Conservation (phyloP, 37 sponge, comb jelly and placozoan species). For the Agelas oroides region DNA sequence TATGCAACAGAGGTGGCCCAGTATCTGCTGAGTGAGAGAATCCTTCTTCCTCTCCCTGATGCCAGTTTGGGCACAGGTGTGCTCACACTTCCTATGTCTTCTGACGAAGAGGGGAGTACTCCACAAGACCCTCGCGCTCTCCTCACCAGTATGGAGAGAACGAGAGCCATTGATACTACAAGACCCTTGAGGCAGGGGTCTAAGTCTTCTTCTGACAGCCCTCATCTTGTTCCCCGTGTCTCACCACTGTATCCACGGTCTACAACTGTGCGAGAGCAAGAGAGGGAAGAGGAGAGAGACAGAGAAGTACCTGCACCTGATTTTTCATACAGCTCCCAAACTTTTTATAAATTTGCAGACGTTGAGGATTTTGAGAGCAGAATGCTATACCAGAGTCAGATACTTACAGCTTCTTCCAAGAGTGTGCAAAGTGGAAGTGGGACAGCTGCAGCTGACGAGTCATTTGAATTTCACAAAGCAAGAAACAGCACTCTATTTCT, state of each 20-base stretch:
- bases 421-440: background rate
- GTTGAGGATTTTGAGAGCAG: constrained; percentile 33
- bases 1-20: constrained; percentile 54
- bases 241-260: background rate
- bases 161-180: background rate
- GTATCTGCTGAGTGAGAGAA: constrained; percentile 44
- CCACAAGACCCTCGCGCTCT: background rate
- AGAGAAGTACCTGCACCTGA: too few species aligned
- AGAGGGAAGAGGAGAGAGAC: too few species aligned
- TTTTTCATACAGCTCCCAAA: background rate
- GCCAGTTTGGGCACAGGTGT: background rate
- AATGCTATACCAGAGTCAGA: constrained; percentile 38
- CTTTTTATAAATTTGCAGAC: constrained; percentile 59
- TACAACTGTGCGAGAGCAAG: background rate
- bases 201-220: too few species aligned
- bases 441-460: background rate
- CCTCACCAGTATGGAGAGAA: background rate
- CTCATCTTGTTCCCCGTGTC: background rate
- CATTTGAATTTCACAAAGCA: constrained; percentile 33
- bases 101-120: background rate
- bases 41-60: constrained; percentile 24
- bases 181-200: background rate
- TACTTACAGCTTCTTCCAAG: constrained; percentile 22
- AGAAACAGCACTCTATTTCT: constrained; percentile 40
- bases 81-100: background rate